phyloP scores from a whole-genome alignment of 2,797 vertebrate genomes.

The Lacerta bilineata region DNA sequence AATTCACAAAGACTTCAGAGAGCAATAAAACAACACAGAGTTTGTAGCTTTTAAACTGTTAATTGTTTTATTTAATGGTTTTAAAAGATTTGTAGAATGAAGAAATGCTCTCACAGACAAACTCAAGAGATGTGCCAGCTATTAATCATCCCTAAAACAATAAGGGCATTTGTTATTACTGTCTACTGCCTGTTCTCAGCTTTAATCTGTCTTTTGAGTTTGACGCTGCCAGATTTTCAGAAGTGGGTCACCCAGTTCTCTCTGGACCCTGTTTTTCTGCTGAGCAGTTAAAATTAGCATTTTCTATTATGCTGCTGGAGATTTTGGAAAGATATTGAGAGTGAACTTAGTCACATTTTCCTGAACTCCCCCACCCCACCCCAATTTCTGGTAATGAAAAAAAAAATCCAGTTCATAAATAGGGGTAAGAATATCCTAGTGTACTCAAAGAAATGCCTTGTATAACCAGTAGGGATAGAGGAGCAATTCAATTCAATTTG shows the following conservation, averaged over 20 bases:
- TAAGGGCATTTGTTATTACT: slow-evolving; percentile 49
- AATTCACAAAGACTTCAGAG: background rate
- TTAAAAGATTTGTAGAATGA: slow-evolving; percentile 49
- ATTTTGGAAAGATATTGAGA: slow-evolving; percentile 42
- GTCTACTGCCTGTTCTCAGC: slow-evolving; percentile 50
- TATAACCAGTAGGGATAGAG: background rate
- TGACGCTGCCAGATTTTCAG: slow-evolving; percentile 63
- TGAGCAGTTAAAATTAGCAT: slow-evolving; percentile 52
- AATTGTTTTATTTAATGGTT: slow-evolving; percentile 1
- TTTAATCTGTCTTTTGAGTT: slow-evolving; percentile 68
- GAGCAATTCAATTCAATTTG: too few species aligned
- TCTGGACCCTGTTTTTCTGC: slow-evolving; percentile 58
- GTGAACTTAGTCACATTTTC: slow-evolving; percentile 10
- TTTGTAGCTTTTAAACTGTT: background rate
- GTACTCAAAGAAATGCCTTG: fast-evolving
- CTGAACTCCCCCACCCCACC: background rate
- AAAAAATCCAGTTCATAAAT: background rate
- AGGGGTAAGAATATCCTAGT: background rate
- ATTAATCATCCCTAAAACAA: slow-evolving; percentile 49
- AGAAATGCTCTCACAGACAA: slow-evolving; percentile 55
- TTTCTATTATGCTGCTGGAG: slow-evolving; percentile 41
- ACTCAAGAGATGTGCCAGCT: slow-evolving; percentile 24
- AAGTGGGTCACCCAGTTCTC: slow-evolving; percentile 65
- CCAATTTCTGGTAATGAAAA: background rate
- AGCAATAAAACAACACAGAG: background rate